phyloP scores from a whole-genome alignment of 2,888 invertebrate genomes.

The Pogonocherus hispidulus region DNA sequence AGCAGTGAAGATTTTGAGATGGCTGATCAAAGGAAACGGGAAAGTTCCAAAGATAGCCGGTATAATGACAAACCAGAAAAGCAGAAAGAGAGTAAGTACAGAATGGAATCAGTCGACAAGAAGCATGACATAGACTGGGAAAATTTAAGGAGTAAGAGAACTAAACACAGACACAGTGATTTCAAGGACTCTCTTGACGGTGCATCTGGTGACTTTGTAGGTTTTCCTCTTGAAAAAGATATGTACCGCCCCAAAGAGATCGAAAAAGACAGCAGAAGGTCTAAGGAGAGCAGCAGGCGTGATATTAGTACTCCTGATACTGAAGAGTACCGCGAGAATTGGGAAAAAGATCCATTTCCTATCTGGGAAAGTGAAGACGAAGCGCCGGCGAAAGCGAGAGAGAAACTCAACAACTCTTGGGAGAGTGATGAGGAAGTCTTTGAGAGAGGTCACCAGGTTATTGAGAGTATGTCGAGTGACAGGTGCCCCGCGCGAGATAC shows the following conservation, averaged over 20 bases:
- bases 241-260: not conserved
- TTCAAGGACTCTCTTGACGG: not conserved
- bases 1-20: not conserved
- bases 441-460: conserved; percentile 34
- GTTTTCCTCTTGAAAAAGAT: conserved; percentile 34
- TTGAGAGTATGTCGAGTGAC: no score
- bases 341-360: conserved; percentile 46
- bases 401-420: conserved; percentile 55
- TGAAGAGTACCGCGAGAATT: conserved; percentile 49
- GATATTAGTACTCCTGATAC: conserved; percentile 49
- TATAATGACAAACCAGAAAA: conserved; percentile 1
- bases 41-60: conserved; percentile 3
- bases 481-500: conserved; percentile 14
- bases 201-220: conserved; percentile 4
- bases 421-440: conserved; percentile 60
- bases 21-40: conserved; percentile 29
- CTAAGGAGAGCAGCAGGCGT: not conserved
- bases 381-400: conserved; percentile 34
- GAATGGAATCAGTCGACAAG: conserved; percentile 13
- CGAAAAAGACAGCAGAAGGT: not conserved
- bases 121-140: conserved; percentile 39
- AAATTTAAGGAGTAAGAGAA: conserved; percentile 36
- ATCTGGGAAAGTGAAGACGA: conserved; percentile 55
- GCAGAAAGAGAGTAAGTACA: conserved; percentile 22
- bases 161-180: conserved; percentile 26